phyloP scores from a whole-genome alignment of 2,113 vertebrate genomes.

The Bos indicus region DNA sequence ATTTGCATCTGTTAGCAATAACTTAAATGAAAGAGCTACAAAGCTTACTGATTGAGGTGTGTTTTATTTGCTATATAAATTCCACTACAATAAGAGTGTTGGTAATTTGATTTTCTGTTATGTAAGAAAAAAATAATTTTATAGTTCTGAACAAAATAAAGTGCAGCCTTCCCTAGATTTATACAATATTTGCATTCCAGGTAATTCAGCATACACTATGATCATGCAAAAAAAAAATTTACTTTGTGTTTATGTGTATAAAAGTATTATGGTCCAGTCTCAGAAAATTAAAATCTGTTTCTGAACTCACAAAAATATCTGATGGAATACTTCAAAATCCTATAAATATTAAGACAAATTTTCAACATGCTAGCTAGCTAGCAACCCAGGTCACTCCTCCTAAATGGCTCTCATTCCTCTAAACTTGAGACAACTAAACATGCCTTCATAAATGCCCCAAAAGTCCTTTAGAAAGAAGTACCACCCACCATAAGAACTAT shows the following conservation, averaged over 20 bases:
- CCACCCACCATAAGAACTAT: not conserved
- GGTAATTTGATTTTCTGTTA: not conserved
- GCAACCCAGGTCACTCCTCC: not conserved
- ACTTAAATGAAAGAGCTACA: not conserved
- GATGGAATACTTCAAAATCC: not conserved
- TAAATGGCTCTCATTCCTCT: not conserved
- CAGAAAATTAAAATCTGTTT: not conserved
- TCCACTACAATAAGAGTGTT: not conserved
- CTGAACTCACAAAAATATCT: not conserved
- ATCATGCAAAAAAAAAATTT: not conserved
- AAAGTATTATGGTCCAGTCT: not conserved
- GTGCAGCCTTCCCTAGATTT: not conserved
- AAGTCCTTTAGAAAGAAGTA: not conserved
- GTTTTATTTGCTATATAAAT: not conserved
- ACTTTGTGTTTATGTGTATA: not conserved
- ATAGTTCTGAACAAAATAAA: constrained; percentile 14
- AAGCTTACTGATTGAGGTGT: not conserved
- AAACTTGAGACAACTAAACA: not conserved
- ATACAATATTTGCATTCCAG: not conserved
- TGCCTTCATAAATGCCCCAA: not conserved
- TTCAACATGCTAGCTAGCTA: not conserved
- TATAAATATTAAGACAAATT: not conserved
- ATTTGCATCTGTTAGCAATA: not conserved
- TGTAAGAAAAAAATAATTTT: not conserved
- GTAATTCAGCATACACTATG: not conserved